Percentiles rank a stretch among this genome's conserved stretches.
Conservation (phyloP, 2,888 invertebrate species). For the Mimachlamys varia region DNA sequence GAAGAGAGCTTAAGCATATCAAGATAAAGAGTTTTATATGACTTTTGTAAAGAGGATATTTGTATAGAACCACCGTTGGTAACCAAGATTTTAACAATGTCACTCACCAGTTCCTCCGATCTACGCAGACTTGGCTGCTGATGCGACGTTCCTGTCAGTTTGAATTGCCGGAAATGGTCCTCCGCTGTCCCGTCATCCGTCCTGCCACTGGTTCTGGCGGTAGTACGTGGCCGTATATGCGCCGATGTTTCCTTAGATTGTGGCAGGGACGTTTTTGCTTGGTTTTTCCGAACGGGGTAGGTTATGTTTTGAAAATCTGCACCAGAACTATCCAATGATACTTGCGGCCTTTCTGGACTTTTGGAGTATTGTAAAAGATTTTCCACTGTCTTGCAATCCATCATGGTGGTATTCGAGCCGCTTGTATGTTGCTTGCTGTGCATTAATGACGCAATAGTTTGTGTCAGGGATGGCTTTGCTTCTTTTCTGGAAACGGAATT, state of each 20-base stretch:
- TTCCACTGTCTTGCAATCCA: no score
- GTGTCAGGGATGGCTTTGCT: no score
- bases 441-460: no score
- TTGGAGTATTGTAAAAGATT: no score
- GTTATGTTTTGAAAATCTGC: no score
- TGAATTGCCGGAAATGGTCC: background rate
- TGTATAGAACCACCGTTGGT: background rate
- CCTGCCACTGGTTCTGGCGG: background rate
- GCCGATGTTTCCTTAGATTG: background rate
- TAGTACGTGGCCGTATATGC: background rate
- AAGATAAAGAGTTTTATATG: background rate
- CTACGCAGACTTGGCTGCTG: background rate
- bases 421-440: no score
- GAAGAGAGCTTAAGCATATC: background rate
- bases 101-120: background rate
- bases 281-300: no score
- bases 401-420: no score
- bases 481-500: no score
- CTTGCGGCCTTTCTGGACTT: no score
- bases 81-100: background rate
- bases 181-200: background rate
- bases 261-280: background rate
- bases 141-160: background rate
- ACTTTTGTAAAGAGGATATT: background rate
- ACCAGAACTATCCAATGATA: no score